These are phyloP conservation scores for Micrasema minimum DNA, from an alignment of 1,140 invertebrate species.

Conservation along the genomic window DNA sequence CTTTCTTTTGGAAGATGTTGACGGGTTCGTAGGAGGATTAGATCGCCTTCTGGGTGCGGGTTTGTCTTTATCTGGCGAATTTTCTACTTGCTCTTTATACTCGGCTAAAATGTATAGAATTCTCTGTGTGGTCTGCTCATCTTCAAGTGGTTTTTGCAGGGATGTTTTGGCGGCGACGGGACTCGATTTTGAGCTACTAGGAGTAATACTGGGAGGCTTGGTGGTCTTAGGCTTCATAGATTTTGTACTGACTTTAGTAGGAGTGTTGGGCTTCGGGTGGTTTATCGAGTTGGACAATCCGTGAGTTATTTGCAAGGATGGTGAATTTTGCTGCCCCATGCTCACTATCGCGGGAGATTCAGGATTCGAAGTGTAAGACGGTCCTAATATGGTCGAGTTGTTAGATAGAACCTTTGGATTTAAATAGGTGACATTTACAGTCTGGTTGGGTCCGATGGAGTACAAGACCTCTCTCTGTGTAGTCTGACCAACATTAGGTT, in stretches of 20 bases:
- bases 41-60: constrained; percentile 79
- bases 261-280: constrained; percentile 58
- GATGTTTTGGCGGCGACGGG: constrained; percentile 74
- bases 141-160: constrained; percentile 81
- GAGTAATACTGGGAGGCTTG: constrained; percentile 63
- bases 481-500: constrained; percentile 53
- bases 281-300: constrained; percentile 64
- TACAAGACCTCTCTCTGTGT: constrained; percentile 60
- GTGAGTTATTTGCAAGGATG: constrained; percentile 57
- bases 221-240: constrained; percentile 66
- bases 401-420: constrained; percentile 57
- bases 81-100: constrained; percentile 82
- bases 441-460: constrained; percentile 62
- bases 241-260: constrained; percentile 63
- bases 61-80: constrained; percentile 85
- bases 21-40: constrained; percentile 79
- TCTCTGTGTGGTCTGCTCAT: constrained; percentile 82
- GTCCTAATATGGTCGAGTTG: constrained; percentile 56
- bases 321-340: constrained; percentile 61
- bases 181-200: constrained; percentile 72
- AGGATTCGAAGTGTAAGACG: constrained; percentile 56
- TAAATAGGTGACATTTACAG: constrained; percentile 63
- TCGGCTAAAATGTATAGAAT: constrained; percentile 84
- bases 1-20: constrained; percentile 77
- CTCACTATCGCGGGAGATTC: constrained; percentile 62